Conservation (phyloP, 2,888 invertebrate species). For the Tinea trinotella region DNA sequence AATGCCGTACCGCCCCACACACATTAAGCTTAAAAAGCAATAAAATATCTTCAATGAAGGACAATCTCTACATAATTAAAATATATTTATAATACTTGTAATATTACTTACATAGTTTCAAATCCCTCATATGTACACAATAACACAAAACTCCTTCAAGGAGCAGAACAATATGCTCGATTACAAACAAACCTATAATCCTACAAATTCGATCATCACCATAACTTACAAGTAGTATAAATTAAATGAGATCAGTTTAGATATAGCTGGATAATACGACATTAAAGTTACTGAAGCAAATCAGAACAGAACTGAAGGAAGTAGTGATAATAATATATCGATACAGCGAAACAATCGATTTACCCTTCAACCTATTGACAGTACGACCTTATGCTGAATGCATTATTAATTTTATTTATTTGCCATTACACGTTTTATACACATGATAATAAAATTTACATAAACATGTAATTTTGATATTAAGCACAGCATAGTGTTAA, state of each 20-base stretch:
- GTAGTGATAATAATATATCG: constrained; percentile 4
- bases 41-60: neutral
- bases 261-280: constrained; percentile 10
- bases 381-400: constrained; percentile 12
- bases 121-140: constrained; percentile 2
- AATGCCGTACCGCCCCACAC: neutral
- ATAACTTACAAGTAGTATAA: neutral
- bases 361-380: constrained; percentile 20
- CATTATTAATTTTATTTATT: constrained; percentile 7
- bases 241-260: neutral
- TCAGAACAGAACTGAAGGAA: constrained; percentile 7
- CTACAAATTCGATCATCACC: neutral
- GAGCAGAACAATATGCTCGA: neutral
- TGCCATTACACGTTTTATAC: neutral
- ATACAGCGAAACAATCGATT: constrained; percentile 19
- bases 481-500: neutral
- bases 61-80: no score
- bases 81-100: no score
- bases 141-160: constrained; percentile 3
- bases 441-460: no score
- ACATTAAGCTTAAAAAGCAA: neutral
- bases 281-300: constrained; percentile 11
- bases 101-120: neutral
- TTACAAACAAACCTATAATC: neutral
- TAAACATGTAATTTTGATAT: no score